Evolutionary conservation across 2,797 vertebrate species (phyloP), one percentile per base, ranked within the genome.

Genomic region (Rallus crepitans): DNA sequence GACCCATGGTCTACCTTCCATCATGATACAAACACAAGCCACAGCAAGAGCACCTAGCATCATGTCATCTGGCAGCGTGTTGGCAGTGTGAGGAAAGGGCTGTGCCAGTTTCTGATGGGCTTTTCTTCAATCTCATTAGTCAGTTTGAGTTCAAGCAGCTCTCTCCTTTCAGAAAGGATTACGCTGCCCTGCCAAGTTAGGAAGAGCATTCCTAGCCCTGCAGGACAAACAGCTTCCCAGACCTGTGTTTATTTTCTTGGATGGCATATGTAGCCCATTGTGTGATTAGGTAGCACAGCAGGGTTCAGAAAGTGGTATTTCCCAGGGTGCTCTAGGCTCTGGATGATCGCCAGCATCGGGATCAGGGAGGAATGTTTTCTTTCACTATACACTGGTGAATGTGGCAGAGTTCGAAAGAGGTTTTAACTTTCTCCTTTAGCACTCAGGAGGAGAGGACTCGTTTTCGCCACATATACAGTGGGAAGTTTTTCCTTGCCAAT

Each of bases 171-270:
- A 96, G 81, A 95, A 64, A 85, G 95, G 96, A 96, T 95, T 95
- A 97, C 2, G 61, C 65, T 90, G 92, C 95, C 90, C 86, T 96
- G 95, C 96, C 96, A 97, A 95, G 93, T 90, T 95, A 96, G 96
- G 95, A 94, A 96, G 95, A 95, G 94, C 93, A 97, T 97, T 96
- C 94, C 95, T 95, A 96, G 88, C 94, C 81, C 95, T 94, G 94
- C 93, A 96, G 96, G 96, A 97, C 95, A 96, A 96, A 96, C 94
- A 97, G 90, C 88, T 96, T 96, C 94, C 92, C 93, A 96, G 95
- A 95, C 95, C 96, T 92, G 90, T 96, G 96, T 96, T 97, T 97
- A 94, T 97, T 97, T 96, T 96, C 96, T 96, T 94, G 95, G 96
- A 96, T 95, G 96, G 96, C 95, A 96, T 96, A 96, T 91, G 94